These are phyloP conservation scores for Halcyon badia DNA, from an alignment of 2,797 vertebrate genomes.

Conservation along the genomic window DNA sequence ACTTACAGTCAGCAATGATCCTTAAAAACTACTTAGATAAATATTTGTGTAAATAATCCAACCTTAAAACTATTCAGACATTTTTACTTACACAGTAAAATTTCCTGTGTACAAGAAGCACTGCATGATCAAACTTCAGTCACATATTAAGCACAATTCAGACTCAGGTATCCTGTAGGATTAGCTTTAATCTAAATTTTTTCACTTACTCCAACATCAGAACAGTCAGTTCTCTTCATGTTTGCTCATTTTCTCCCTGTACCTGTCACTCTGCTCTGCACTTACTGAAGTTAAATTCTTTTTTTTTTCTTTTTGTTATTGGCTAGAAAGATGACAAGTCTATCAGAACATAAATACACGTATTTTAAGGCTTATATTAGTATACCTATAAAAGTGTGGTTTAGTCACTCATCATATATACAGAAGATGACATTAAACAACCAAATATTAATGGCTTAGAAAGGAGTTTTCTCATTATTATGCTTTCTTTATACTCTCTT, in stretches of 20 bases:
- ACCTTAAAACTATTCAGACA: not conserved
- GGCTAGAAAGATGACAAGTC: not conserved
- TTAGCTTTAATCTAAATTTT: not conserved
- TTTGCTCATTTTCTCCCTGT: not conserved
- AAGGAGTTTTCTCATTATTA: not conserved
- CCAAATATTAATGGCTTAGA: not conserved
- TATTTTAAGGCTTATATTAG: not conserved
- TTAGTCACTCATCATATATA: not conserved
- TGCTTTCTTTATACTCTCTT: not conserved
- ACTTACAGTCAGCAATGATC: not conserved
- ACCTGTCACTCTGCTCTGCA: not conserved
- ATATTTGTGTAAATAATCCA: constrained; percentile 46
- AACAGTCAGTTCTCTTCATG: not conserved
- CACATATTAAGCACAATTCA: not conserved
- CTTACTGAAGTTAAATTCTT: not conserved
- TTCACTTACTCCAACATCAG: not conserved
- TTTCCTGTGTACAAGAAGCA: not conserved
- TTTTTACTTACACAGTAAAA: constrained; percentile 1
- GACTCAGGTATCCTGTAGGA: not conserved
- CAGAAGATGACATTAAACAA: not conserved
- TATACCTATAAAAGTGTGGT: not conserved
- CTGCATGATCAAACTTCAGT: not conserved
- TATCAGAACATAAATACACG: not conserved
- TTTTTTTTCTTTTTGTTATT: not conserved
- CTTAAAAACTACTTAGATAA: constrained; percentile 37